phyloP scores from a whole-genome alignment of 2,797 vertebrate genomes.

The Urosaurus nigricauda region DNA sequence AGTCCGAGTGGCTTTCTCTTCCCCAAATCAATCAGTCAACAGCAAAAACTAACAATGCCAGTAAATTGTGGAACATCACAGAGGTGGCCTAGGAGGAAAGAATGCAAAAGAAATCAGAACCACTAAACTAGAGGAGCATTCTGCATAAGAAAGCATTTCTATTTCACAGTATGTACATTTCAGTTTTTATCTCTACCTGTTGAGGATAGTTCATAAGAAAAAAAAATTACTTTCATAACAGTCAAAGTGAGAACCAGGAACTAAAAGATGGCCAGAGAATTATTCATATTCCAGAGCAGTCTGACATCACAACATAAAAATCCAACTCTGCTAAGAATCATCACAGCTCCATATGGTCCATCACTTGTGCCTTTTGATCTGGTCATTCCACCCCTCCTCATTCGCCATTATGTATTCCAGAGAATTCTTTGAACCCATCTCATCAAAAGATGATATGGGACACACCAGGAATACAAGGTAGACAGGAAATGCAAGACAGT shows the following conservation, averaged over 20 bases:
- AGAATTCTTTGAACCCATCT: conserved; percentile 5
- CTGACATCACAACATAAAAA: not conserved
- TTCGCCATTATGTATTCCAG: not conserved
- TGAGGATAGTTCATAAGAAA: not conserved
- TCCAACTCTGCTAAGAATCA: not conserved
- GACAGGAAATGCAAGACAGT: conserved; percentile 2
- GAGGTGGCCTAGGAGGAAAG: conserved; percentile 1
- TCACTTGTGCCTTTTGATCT: not conserved
- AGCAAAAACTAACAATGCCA: conserved; percentile 7
- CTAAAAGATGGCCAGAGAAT: not conserved
- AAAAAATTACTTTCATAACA: not conserved
- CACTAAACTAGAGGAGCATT: not conserved
- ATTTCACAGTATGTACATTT: not conserved
- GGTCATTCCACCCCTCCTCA: not conserved
- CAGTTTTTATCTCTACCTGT: not conserved
- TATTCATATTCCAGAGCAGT: not conserved
- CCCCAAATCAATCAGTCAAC: conserved; percentile 16
- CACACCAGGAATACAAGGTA: not conserved
- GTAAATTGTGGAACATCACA: not conserved
- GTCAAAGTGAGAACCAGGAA: not conserved
- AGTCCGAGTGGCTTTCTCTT: not conserved
- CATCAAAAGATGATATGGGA: not conserved
- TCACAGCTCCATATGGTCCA: not conserved
- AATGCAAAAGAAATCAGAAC: conserved; percentile 5
- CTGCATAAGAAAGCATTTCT: not conserved